Conservation (phyloP, 2,888 invertebrate genomes). For the Cinara cedri region DNA sequence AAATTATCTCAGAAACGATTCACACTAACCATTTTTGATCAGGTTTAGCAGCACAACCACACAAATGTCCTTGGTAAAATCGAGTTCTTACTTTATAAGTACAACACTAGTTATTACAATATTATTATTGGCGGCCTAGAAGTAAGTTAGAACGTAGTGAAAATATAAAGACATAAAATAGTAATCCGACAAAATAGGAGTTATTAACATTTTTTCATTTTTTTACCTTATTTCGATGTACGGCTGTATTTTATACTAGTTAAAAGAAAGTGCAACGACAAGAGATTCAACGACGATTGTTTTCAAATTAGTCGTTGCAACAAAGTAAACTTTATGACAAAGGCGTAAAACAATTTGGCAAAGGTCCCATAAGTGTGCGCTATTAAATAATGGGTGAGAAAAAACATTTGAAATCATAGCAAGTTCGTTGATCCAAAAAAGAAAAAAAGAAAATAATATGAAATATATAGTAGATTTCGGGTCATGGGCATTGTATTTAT, state of each 20-base stretch:
- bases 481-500: conserved; percentile 50
- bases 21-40: conserved; percentile 41
- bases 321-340: conserved; percentile 26
- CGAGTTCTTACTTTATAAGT: conserved; percentile 37
- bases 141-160: conserved; percentile 5
- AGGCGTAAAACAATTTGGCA: conserved; percentile 30
- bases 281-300: conserved; percentile 20
- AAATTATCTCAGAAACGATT: background rate
- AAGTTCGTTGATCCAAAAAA: conserved; percentile 51
- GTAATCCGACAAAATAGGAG: conserved; percentile 23
- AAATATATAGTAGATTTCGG: conserved; percentile 24
- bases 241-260: background rate
- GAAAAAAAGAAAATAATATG: conserved; percentile 14
- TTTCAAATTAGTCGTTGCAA: conserved; percentile 39
- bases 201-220: conserved; percentile 13
- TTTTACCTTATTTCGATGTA: background rate
- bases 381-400: conserved; percentile 31
- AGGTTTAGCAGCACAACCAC: conserved; percentile 30
- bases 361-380: background rate
- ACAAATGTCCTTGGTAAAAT: conserved; percentile 37
- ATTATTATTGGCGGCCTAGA: background rate
- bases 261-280: conserved; percentile 28
- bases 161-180: conserved; percentile 18
- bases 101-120: conserved; percentile 1
- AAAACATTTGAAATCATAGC: conserved; percentile 23